phyloP scores from a whole-genome alignment of 2,888 invertebrate species.

The Tortrix viridana region DNA sequence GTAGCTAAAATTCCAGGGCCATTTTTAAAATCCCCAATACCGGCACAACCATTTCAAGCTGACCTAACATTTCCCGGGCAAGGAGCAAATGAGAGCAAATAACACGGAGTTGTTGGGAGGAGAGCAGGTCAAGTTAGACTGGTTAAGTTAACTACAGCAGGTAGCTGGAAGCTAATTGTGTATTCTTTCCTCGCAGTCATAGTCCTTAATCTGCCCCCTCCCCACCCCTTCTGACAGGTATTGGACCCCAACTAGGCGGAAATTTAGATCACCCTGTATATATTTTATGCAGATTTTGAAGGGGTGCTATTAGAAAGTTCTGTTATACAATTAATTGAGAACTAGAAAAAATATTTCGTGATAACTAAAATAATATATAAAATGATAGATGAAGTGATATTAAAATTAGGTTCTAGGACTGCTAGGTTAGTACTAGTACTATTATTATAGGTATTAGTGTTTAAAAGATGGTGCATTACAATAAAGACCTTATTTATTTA shows the following conservation, averaged over 20 bases:
- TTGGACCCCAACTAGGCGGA: slow-evolving; percentile 77
- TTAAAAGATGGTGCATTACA: too few relatives aligned
- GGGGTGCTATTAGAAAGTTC: slow-evolving; percentile 40
- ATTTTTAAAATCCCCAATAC: slow-evolving; percentile 76
- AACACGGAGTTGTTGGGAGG: slow-evolving; percentile 47
- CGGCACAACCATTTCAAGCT: slow-evolving; percentile 63
- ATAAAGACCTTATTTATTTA: too few relatives aligned
- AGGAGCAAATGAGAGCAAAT: slow-evolving; percentile 47
- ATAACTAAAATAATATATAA: too few relatives aligned
- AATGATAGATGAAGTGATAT: too few relatives aligned
- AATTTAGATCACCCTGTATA: slow-evolving; percentile 71
- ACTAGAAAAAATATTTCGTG: neutral
- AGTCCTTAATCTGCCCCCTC: slow-evolving; percentile 80
- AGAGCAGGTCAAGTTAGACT: slow-evolving; percentile 59
- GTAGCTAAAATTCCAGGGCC: slow-evolving; percentile 69
- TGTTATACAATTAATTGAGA: neutral
- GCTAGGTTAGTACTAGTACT: too few relatives aligned
- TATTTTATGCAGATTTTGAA: slow-evolving; percentile 67
- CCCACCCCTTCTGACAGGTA: slow-evolving; percentile 56
- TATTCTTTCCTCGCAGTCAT: slow-evolving; percentile 82
- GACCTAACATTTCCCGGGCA: slow-evolving; percentile 48
- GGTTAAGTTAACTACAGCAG: slow-evolving; percentile 79
- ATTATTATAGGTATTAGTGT: too few relatives aligned
- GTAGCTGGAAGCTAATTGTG: slow-evolving; percentile 82
- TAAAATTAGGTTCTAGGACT: too few relatives aligned